Percentiles rank a stretch among this genome's conserved stretches.
These are phyloP conservation scores for Lymantria monacha DNA, from an alignment of 2,888 invertebrate genomes.

Conservation along the genomic window DNA sequence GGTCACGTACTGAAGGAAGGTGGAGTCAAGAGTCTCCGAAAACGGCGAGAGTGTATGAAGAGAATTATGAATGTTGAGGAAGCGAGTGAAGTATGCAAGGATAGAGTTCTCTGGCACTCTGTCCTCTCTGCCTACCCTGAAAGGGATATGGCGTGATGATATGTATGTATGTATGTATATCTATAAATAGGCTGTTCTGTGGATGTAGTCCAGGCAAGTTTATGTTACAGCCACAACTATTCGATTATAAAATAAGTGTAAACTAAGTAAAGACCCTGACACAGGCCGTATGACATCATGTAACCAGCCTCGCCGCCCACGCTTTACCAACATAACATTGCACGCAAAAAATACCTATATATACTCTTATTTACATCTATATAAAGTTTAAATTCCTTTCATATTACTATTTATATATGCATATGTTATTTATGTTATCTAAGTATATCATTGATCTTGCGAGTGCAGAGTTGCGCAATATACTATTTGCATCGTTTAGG, in stretches of 20 bases:
- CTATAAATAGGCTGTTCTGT: too few relatives aligned
- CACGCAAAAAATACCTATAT: constrained; percentile 1
- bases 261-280: constrained; percentile 57
- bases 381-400: constrained; percentile 16
- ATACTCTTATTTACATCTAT: constrained; percentile 8
- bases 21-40: too few relatives aligned
- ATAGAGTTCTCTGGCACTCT: too few relatives aligned
- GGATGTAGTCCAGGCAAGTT: too few relatives aligned
- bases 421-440: constrained; percentile 24
- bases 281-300: constrained; percentile 55
- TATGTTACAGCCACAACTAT: background rate
- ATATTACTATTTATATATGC: background rate
- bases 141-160: too few relatives aligned
- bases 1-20: too few relatives aligned
- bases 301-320: constrained; percentile 49
- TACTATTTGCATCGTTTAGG: constrained; percentile 5
- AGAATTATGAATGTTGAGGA: too few relatives aligned
- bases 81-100: too few relatives aligned
- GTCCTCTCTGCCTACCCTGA: too few relatives aligned
- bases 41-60: too few relatives aligned
- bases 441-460: constrained; percentile 30
- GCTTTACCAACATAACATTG: constrained; percentile 15
- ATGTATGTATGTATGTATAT: too few relatives aligned
- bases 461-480: constrained; percentile 17
- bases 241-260: constrained; percentile 31